A percentile compares a stretch with the other conserved stretches of the same genome.
Conservation (phyloP, 2,797 vertebrate genomes). For the Brachyalestes nurse region DNA sequence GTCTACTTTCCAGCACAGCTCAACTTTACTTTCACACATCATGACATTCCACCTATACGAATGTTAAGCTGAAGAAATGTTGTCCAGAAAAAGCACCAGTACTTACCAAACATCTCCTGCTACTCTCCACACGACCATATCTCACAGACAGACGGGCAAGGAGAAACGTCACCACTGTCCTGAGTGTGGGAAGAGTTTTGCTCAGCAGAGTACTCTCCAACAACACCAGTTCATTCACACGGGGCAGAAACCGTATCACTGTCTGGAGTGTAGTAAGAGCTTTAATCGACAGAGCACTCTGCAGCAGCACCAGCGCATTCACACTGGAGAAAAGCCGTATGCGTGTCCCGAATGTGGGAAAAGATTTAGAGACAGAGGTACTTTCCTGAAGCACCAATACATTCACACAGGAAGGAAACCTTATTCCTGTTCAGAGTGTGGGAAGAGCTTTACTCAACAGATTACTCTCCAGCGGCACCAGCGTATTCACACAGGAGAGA, state of each 20-base stretch:
- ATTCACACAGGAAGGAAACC: background rate
- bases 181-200: background rate
- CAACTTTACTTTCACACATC: background rate
- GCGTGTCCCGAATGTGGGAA: background rate
- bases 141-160: background rate
- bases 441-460: background rate
- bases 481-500: background rate
- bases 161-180: background rate
- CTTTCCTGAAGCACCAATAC: background rate
- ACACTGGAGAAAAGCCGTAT: background rate
- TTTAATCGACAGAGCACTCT: background rate
- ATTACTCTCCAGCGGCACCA: background rate
- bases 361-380: background rate
- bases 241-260: background rate
- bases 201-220: background rate
- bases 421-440: background rate
- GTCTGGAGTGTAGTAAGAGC: background rate
- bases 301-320: background rate
- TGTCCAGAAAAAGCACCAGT: background rate
- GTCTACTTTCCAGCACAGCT: background rate
- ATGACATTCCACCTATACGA: background rate
- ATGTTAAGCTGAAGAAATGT: background rate
- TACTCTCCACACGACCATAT: background rate
- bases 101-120: background rate
- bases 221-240: background rate